These are phyloP conservation scores for Centropyge bicolor DNA, from an alignment of 2,797 vertebrate genomes.

Conservation along the genomic window DNA sequence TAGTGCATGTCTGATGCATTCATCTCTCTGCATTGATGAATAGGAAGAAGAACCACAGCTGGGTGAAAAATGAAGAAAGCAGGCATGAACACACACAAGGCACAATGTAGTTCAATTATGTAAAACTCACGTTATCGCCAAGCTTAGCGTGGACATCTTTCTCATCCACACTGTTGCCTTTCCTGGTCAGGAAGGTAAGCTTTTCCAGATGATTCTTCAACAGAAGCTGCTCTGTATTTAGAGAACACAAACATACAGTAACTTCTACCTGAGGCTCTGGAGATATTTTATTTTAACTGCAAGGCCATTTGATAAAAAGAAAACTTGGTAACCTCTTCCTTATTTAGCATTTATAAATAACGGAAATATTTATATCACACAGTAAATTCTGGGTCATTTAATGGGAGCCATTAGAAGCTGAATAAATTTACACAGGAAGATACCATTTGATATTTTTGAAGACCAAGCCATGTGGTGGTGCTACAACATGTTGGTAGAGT, in stretches of 20 bases:
- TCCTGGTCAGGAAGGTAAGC: slow-evolving; percentile 66
- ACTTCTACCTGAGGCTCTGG: not conserved
- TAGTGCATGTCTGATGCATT: slow-evolving; percentile 68
- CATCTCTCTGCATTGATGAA: slow-evolving; percentile 52
- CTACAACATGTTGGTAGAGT: no score
- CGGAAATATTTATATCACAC: no score
- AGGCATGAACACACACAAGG: not conserved
- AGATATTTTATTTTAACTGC: not conserved
- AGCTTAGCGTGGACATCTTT: slow-evolving; percentile 67
- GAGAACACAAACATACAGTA: slow-evolving; percentile 18
- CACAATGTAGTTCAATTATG: not conserved
- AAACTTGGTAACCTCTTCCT: not conserved
- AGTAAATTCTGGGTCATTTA: no score
- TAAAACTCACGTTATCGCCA: slow-evolving; percentile 62
- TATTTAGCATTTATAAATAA: not conserved
- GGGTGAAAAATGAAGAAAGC: not conserved
- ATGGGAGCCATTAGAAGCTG: no score
- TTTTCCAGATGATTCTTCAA: slow-evolving; percentile 46
- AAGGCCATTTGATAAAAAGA: not conserved
- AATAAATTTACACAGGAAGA: no score
- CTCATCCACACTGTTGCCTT: fast-evolving
- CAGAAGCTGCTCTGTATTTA: slow-evolving; percentile 63
- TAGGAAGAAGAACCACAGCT: not conserved
- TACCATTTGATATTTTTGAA: no score
- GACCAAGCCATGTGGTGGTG: no score